These are phyloP conservation scores for Prosopocoilus inquinatus DNA, from an alignment of 2,888 invertebrate genomes.

Conservation along the genomic window DNA sequence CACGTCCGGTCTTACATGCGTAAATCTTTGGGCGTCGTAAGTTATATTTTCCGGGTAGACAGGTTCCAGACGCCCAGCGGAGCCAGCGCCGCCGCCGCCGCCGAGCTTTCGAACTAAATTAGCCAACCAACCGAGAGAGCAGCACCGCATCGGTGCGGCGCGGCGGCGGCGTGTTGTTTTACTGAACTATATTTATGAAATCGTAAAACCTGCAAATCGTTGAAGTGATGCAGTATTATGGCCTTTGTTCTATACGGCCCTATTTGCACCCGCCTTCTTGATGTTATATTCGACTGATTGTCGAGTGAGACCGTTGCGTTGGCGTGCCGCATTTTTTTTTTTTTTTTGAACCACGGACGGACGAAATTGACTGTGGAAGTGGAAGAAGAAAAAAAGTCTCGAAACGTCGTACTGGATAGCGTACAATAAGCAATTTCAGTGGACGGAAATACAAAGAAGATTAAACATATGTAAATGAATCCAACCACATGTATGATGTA, in stretches of 20 bases:
- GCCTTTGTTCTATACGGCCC: slow-evolving; percentile 15
- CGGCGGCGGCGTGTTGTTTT: slow-evolving; percentile 11
- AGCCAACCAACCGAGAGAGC: slow-evolving; percentile 18
- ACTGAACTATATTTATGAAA: slow-evolving; percentile 23
- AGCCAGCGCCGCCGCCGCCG: slow-evolving; percentile 16
- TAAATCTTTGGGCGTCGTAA: slow-evolving; percentile 1
- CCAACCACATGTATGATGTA: too few relatives aligned
- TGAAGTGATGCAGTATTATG: slow-evolving; percentile 13
- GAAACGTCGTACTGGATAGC: too few relatives aligned
- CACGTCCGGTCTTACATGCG: neutral
- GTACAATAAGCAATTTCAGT: too few relatives aligned
- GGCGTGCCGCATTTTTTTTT: neutral
- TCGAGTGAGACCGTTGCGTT: neutral
- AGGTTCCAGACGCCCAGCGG: slow-evolving; percentile 17
- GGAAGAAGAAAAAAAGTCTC: too few relatives aligned
- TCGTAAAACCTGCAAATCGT: slow-evolving; percentile 16
- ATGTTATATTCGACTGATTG: neutral
- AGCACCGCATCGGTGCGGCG: too few relatives aligned
- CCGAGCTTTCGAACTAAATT: slow-evolving; percentile 14
- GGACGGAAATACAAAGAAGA: too few relatives aligned
- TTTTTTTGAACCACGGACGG: too few relatives aligned
- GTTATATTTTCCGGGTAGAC: slow-evolving; percentile 17
- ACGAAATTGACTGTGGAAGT: too few relatives aligned
- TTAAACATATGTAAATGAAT: too few relatives aligned
- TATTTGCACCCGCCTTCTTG: slow-evolving; percentile 14